phyloP scores from a whole-genome alignment of 2,888 invertebrate species.

The Cheilosia variabilis region DNA sequence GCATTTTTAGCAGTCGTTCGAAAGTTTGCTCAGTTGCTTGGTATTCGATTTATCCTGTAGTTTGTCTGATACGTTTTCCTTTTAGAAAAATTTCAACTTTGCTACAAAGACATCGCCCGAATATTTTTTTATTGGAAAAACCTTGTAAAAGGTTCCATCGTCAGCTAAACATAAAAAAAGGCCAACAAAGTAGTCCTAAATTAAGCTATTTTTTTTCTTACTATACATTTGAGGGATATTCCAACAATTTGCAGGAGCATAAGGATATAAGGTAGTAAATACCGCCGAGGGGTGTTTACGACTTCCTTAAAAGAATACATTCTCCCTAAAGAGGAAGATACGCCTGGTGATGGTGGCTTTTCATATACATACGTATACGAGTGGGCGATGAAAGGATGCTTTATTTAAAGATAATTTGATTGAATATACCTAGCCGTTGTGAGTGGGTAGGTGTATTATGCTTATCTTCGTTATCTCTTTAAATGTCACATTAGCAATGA shows the following conservation, averaged over 20 bases:
- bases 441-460: not conserved
- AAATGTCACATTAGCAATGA: too few relatives aligned
- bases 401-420: too few relatives aligned
- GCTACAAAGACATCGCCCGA: too few relatives aligned
- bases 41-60: too few relatives aligned
- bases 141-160: too few relatives aligned
- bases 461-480: too few relatives aligned
- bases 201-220: slow-evolving; percentile 10
- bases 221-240: not conserved
- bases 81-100: too few relatives aligned
- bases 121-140: too few relatives aligned
- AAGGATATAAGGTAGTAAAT: not conserved
- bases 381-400: not conserved
- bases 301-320: slow-evolving; percentile 33
- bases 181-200: slow-evolving; percentile 8
- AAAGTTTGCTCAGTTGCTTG: not conserved
- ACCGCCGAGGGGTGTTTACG: slow-evolving; percentile 30
- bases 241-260: not conserved
- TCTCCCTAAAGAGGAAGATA: not conserved
- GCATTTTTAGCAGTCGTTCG: not conserved
- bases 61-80: too few relatives aligned
- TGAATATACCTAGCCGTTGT: not conserved
- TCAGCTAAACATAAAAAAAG: not conserved
- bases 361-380: not conserved
- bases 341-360: not conserved